Conservation (phyloP, 2,888 invertebrate species). For the Plebejus argus region DNA sequence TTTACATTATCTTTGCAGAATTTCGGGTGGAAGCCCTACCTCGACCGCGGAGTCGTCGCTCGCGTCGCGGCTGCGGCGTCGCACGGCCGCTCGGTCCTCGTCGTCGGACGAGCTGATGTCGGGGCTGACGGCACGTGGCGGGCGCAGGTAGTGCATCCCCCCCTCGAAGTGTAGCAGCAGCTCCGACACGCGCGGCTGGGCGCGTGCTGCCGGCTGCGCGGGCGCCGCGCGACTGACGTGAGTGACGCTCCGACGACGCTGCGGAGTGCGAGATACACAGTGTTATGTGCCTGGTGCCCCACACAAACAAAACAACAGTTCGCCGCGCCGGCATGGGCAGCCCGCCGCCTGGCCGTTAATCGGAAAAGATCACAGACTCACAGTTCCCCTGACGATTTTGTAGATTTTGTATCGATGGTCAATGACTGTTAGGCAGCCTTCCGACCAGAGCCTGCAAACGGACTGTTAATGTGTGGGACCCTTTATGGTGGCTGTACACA, state of each 20-base stretch:
- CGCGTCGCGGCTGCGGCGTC: conserved; percentile 71
- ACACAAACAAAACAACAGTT: no score
- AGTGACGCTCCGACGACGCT: conserved; percentile 53
- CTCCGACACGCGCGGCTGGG: conserved; percentile 72
- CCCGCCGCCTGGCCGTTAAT: no score
- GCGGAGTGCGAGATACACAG: conserved; percentile 25
- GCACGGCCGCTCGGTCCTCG: conserved; percentile 71
- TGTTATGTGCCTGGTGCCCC: no score
- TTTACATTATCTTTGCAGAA: neutral
- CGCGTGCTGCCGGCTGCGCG: conserved; percentile 66
- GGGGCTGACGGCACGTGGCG: conserved; percentile 68
- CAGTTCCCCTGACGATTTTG: no score
- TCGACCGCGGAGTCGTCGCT: conserved; percentile 80
- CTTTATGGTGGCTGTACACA: no score
- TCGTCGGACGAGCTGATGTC: conserved; percentile 75
- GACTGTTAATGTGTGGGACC: no score
- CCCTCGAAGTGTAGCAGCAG: conserved; percentile 71
- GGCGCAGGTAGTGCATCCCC: conserved; percentile 73
- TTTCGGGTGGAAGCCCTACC: conserved; percentile 43
- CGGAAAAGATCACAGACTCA: no score
- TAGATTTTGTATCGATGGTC: no score
- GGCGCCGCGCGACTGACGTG: conserved; percentile 66
- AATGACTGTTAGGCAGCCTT: no score
- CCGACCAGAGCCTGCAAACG: no score
- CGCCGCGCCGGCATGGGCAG: no score